These are phyloP conservation scores for Brachypalpus laphriformis DNA, from an alignment of 2,888 invertebrate species.

Conservation along the genomic window DNA sequence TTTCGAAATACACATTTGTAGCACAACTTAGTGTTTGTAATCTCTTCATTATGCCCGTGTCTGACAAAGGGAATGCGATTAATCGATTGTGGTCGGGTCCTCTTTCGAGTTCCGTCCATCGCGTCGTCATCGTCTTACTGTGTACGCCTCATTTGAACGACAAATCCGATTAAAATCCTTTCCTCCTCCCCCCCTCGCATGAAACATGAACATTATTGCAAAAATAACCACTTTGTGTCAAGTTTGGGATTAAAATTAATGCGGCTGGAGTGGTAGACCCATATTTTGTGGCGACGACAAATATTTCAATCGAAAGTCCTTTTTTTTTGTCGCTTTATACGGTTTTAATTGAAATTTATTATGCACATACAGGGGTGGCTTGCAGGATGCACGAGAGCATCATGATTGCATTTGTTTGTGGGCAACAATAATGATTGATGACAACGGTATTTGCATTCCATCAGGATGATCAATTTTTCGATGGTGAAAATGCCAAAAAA, in stretches of 20 bases:
- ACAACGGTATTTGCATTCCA: constrained; percentile 51
- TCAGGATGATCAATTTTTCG: constrained; percentile 34
- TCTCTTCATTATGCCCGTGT: constrained; percentile 47
- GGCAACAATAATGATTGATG: constrained; percentile 37
- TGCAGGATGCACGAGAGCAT: constrained; percentile 15
- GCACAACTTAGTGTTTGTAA: constrained; percentile 15
- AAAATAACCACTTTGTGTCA: constrained; percentile 64
- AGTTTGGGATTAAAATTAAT: constrained; percentile 57
- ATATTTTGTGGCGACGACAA: constrained; percentile 3
- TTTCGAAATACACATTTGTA: background rate
- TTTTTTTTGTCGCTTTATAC: constrained; percentile 47
- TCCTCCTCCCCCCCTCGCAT: background rate
- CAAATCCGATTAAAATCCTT: constrained; percentile 75
- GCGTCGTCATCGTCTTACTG: constrained; percentile 69
- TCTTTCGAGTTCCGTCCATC: constrained; percentile 14
- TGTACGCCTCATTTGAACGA: constrained; percentile 75
- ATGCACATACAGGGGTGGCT: constrained; percentile 42
- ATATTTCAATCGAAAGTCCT: constrained; percentile 47
- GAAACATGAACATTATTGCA: constrained; percentile 49
- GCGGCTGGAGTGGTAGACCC: background rate
- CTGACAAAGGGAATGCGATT: background rate
- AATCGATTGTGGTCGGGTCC: background rate
- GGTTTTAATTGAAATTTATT: constrained; percentile 74
- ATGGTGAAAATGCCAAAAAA: background rate
- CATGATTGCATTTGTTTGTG: constrained; percentile 49